Evolutionary conservation across 2,888 invertebrate species (phyloP), one percentile per base, ranked within the genome.

Genomic region (Zygothrica quintamaculata): DNA sequence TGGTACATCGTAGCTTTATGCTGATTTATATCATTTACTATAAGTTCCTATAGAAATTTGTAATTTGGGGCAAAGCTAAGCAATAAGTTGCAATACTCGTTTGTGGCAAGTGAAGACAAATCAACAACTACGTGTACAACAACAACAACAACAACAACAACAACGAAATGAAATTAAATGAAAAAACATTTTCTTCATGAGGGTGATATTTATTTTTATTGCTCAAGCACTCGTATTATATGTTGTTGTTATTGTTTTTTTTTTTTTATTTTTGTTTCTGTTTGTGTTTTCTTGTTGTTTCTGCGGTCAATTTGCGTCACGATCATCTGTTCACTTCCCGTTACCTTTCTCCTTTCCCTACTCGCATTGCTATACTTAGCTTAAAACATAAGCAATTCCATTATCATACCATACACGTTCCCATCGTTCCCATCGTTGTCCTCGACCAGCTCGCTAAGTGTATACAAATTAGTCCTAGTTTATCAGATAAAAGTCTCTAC

Each of bases 391-490:
- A 6, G 33, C 34, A 36, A 33, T 52, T 56, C 46, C 51, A 36
- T 43, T 51, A 40, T 18, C 58, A 53, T n/a, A n/a, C n/a, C n/a
- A n/a, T n/a, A n/a, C n/a, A n/a, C n/a, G n/a, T n/a, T n/a, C n/a
- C n/a, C n/a, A n/a, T n/a, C n/a, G n/a, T 61, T 43, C 58, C 26
- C 26, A 29, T 60, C 60, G 52, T 42, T 48, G 42, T 50, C 44
- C 66, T 50, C 46, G 34, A 57, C 52, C 59, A 37, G 47, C 43
- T 60, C 66, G 64, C 66, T 62, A 72, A 82, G 77, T 80, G 84
- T 80, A 87, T 75, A 80, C 77, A 82, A 84, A 84, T 84, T 87
- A 87, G 76, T 76, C 73, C 77, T 87, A 71, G 76, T 82, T 84
- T 76, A 84, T 87, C 82, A 78, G 87, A 87, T 84, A 65, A 77